A percentile compares a stretch with the other conserved stretches of the same genome.
Conservation (phyloP, 2,888 invertebrate genomes). For the Ectobius pallidus region DNA sequence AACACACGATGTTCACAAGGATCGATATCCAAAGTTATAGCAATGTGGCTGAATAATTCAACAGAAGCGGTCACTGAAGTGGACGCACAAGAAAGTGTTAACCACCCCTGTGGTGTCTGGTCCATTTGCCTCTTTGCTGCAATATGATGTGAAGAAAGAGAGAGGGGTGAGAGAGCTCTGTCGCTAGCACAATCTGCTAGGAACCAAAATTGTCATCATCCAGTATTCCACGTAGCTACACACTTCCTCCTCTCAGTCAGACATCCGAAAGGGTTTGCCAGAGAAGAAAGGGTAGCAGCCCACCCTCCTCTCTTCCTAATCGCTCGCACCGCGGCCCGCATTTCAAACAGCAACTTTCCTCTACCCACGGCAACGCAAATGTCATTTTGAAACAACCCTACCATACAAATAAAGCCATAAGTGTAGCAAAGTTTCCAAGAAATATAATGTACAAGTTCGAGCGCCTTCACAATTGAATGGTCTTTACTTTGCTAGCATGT, state of each 20-base stretch:
- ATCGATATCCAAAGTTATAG: too few species aligned
- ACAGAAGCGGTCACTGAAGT: too few species aligned
- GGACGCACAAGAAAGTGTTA: slow-evolving; percentile 12
- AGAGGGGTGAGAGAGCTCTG: too few species aligned
- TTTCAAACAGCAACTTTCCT: slow-evolving; percentile 11
- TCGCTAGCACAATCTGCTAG: too few species aligned
- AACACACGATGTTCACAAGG: too few species aligned
- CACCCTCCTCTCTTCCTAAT: slow-evolving; percentile 1
- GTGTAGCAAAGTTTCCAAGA: too few species aligned
- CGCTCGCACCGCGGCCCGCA: slow-evolving; percentile 1
- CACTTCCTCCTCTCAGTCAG: background rate
- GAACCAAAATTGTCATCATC: too few species aligned
- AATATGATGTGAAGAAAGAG: too few species aligned
- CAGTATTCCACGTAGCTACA: slow-evolving; percentile 19
- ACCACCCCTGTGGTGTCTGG: background rate
- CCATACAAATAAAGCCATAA: background rate
- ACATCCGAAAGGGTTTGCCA: background rate
- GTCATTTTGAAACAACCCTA: background rate
- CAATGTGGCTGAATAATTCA: too few species aligned
- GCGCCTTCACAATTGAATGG: too few species aligned
- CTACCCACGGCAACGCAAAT: background rate
- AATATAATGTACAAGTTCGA: too few species aligned
- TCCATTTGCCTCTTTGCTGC: slow-evolving; percentile 14
- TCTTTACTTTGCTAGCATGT: too few species aligned
- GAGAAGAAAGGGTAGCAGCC: background rate